A percentile compares a stretch with the other conserved stretches of the same genome.
Conservation (phyloP, 1,140 invertebrate genomes). For the Lepidurus packardi region DNA sequence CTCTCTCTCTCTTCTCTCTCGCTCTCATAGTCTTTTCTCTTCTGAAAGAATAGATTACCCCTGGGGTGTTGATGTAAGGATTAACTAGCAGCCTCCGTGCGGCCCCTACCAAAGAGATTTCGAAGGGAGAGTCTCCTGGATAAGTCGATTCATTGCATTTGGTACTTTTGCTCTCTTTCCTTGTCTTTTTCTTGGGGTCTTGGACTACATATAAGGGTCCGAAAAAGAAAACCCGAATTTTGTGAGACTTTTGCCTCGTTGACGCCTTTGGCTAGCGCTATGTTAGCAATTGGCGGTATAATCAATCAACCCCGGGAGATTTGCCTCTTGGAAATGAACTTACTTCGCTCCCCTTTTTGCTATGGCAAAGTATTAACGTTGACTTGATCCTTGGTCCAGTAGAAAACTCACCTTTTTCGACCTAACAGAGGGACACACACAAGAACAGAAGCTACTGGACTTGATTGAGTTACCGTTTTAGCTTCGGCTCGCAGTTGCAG, state of each 20-base stretch:
- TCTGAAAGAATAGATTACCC: slow-evolving; percentile 19
- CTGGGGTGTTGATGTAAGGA: slow-evolving; percentile 21
- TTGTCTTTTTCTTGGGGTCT: not conserved
- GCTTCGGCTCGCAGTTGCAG: not conserved
- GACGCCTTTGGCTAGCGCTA: slow-evolving; percentile 1
- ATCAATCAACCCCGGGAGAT: slow-evolving; percentile 9
- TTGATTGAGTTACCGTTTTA: not conserved
- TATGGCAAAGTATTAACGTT: not conserved
- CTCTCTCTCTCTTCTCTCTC: not conserved
- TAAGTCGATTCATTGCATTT: not conserved
- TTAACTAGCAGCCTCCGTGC: slow-evolving; percentile 9
- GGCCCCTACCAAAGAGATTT: slow-evolving; percentile 21
- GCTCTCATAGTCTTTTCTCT: not conserved
- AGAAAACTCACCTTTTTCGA: not conserved
- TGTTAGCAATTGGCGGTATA: slow-evolving; percentile 15
- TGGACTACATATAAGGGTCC: not conserved
- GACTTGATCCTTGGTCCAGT: not conserved
- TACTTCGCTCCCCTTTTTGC: slow-evolving; percentile 2
- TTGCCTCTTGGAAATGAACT: slow-evolving; percentile 10
- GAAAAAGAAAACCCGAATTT: not conserved
- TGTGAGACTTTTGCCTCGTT: not conserved
- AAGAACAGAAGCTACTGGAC: not conserved
- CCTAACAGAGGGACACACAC: not conserved
- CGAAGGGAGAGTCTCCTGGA: not conserved
- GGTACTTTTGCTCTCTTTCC: slow-evolving; percentile 7